Evolutionary conservation across 1,140 invertebrate genomes (phyloP), one percentile per base, ranked within the genome.

Genomic region (Cherax quadricarinatus): DNA sequence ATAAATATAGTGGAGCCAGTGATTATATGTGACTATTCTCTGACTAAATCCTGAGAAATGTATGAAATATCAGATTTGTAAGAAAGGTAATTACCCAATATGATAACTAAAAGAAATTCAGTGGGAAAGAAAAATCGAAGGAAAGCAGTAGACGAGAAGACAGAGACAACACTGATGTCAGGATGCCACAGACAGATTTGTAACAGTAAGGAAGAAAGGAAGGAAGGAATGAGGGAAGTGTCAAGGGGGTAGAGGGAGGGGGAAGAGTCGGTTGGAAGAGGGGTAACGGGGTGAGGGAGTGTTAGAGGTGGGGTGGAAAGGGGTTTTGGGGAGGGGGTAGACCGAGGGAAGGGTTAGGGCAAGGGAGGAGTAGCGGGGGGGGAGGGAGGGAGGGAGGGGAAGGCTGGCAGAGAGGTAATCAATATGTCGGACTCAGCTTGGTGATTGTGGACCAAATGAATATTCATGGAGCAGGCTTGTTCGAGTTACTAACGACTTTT

Each of bases 361-460:
- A 16, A 16, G 57, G 16, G 57, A 16, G 57, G 57, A 60, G 57
- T 10, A 60, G 57, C 9, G 57, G 57, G 57, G 57, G 9, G 57
- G 57, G n/a, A n/a, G n/a, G n/a, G n/a, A n/a, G n/a, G n/a, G n/a
- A n/a, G n/a, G n/a, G n/a, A n/a, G 24, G 24, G 88, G 88, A 18
- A 7, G 88, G 88, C 41, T 60, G 48, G 80, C 6, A 30, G 41
- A 60, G 62, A 49, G 88, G 88, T 89, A 89, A 89, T 89, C 88
- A 89, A 89, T 89, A 89, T 89, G 88, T 89, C 83, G 88, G 88
- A 70, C 88, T 89, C 80, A 89, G 88, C 88, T 78, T 89, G 88
- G 88, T 89, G 88, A 89, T 89, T 89, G 88, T 89, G 88, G 88
- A 89, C 53, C 88, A 89, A 89, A 89, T 89, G 88, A 89, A 89